Percentiles rank a stretch among this genome's conserved stretches.
phyloP scores from a whole-genome alignment of 1,140 invertebrate genomes.

The Brachionus plicatilis region DNA sequence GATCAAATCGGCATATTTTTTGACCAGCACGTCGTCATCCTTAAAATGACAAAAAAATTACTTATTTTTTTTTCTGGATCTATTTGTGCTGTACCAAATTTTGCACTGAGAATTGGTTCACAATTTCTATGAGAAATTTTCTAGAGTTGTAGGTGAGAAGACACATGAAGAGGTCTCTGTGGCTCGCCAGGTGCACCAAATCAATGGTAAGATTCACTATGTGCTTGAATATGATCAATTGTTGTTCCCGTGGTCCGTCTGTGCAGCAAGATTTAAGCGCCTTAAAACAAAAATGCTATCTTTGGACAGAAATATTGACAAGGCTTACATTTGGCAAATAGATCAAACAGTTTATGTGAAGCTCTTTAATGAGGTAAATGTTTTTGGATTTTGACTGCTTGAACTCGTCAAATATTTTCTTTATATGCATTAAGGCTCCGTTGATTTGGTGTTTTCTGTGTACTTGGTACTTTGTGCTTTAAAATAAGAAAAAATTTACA shows the following conservation, averaged over 20 bases:
- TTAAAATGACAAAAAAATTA: neutral
- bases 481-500: too few relatives aligned
- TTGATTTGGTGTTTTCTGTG: constrained; percentile 37
- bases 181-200: constrained; percentile 11
- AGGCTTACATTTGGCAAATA: constrained; percentile 22
- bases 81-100: neutral
- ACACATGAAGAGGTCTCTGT: constrained; percentile 30
- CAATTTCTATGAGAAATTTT: constrained; percentile 38
- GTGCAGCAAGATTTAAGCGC: constrained; percentile 6
- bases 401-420: constrained; percentile 23
- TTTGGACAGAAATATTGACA: neutral
- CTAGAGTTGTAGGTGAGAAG: constrained; percentile 21
- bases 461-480: constrained; percentile 19
- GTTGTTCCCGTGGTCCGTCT: neutral
- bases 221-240: constrained; percentile 2
- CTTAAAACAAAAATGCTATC: neutral
- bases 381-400: constrained; percentile 26
- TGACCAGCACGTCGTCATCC: constrained; percentile 8
- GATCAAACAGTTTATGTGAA: constrained; percentile 35
- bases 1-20: constrained; percentile 31
- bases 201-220: constrained; percentile 28
- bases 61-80: neutral
- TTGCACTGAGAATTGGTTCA: constrained; percentile 24
- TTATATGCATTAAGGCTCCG: constrained; percentile 35
- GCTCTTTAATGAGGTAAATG: constrained; percentile 13